Base-by-base conservation (phyloP, 2,797 vertebrate genomes). In the Pseudochirops cupreus region DNA sequence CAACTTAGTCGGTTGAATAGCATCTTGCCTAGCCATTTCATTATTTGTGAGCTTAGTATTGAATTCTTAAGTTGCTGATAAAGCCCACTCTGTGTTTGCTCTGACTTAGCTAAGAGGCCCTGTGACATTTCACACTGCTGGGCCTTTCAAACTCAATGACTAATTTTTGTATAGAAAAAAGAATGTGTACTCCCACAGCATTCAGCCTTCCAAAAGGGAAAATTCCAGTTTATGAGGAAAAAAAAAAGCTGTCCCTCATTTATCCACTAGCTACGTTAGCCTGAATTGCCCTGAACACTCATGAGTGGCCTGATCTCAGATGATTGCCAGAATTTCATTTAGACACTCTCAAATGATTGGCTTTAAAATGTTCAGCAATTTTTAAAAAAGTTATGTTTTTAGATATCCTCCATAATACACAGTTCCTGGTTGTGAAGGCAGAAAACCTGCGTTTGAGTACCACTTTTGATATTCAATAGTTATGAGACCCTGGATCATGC, bases 301-400 rank as follows among this genome's bases (percentile, higher is more conserved):
- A 96, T 92, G 96, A 97, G 92, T 95, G 92, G 89, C 94, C 94
- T 24, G 93, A 56, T 95, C 74, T 97, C 95, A 97, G 95, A 97
- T 96, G 97, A 97, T 97, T 97, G 90, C 93, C 94, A 97, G 93
- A 91, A 95, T 96, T 92, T 97, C 94, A 59, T 97, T 98, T 97
- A 92, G 91, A 97, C 96, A 95, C 92, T 97, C 96, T 94, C 56
- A 95, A 96, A 57, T 91, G 92, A 14, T 56, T 94, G 97, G 96
- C 95, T 98, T 98, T 92, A 96, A 97, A 93, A 98, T 98, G 97
- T 98, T 93, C 97, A 92, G 52, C 97, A 94, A 96, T 97, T 97
- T 92, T 93, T 98, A 97, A 95, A 94, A 98, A 94, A 98, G 96
- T 91, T 82, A 92, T 96, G 95, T 97, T 97, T 97, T 98, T 94